phyloP scores from a whole-genome alignment of 2,888 invertebrate genomes.

The Nomada hirtipes region DNA sequence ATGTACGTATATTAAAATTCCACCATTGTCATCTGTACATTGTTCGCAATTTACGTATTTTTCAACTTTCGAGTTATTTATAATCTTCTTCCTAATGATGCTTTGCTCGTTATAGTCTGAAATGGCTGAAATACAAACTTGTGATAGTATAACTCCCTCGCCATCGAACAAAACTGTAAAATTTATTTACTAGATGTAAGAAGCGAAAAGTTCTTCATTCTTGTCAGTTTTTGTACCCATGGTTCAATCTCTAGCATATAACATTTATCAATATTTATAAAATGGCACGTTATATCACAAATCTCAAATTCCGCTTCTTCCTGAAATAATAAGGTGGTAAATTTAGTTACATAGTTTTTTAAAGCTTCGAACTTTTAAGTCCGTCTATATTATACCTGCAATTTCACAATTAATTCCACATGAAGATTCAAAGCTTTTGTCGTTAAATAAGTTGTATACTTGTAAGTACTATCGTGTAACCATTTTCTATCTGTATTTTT shows the following conservation, averaged over 20 bases:
- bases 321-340: constrained; percentile 37
- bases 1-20: constrained; percentile 68
- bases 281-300: constrained; percentile 68
- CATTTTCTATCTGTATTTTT: constrained; percentile 67
- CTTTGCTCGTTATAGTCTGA: constrained; percentile 70
- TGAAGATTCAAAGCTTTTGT: constrained; percentile 61
- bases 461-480: constrained; percentile 63
- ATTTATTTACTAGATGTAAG: constrained; percentile 70
- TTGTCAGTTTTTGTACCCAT: constrained; percentile 68
- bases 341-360: background rate
- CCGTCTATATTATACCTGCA: constrained; percentile 58
- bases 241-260: constrained; percentile 68
- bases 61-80: constrained; percentile 49
- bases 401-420: constrained; percentile 66
- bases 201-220: constrained; percentile 68
- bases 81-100: constrained; percentile 58
- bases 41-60: constrained; percentile 56
- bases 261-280: constrained; percentile 57
- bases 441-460: constrained; percentile 61
- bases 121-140: constrained; percentile 62
- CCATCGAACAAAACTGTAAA: background rate
- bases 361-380: background rate
- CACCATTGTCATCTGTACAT: constrained; percentile 64
- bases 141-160: background rate
- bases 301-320: constrained; percentile 51